phyloP scores from a whole-genome alignment of 2,113 vertebrate genomes.

The Catharus minimus region DNA sequence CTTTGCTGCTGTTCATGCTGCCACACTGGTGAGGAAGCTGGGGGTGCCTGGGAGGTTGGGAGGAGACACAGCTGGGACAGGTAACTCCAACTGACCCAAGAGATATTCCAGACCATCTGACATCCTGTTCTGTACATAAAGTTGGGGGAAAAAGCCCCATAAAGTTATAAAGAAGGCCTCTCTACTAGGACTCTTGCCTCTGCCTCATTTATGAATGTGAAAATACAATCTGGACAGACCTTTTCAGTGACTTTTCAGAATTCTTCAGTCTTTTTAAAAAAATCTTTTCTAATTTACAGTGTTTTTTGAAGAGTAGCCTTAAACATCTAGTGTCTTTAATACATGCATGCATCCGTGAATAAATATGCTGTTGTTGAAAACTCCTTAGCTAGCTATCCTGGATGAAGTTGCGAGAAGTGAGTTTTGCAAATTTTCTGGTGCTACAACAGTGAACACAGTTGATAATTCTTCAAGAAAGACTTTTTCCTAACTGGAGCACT shows the following conservation, averaged over 20 bases:
- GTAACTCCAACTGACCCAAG: not conserved
- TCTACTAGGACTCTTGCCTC: not conserved
- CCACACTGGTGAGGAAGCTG: rapidly evolving
- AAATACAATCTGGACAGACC: not conserved
- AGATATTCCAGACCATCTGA: not conserved
- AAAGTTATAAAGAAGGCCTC: not conserved
- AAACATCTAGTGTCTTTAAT: not conserved
- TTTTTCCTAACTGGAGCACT: not conserved
- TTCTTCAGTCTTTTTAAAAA: not conserved
- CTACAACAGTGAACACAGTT: not conserved
- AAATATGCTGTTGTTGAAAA: not conserved
- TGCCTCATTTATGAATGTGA: not conserved
- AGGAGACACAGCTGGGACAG: not conserved
- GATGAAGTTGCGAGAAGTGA: not conserved
- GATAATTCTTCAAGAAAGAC: not conserved
- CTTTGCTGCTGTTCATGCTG: rapidly evolving
- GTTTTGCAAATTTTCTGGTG: not conserved
- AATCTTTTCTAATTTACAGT: not conserved
- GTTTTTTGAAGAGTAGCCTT: not conserved
- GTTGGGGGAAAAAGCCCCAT: not conserved
- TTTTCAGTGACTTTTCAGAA: not conserved
- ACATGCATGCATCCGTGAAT: not conserved
- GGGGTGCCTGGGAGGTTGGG: rapidly evolving
- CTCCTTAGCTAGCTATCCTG: not conserved
- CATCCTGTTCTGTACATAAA: no score